Percentiles rank a stretch among this genome's conserved stretches.
Evolutionary conservation across 2,797 vertebrate genomes (phyloP).

Genomic region (Gallinago nigripennis): DNA sequence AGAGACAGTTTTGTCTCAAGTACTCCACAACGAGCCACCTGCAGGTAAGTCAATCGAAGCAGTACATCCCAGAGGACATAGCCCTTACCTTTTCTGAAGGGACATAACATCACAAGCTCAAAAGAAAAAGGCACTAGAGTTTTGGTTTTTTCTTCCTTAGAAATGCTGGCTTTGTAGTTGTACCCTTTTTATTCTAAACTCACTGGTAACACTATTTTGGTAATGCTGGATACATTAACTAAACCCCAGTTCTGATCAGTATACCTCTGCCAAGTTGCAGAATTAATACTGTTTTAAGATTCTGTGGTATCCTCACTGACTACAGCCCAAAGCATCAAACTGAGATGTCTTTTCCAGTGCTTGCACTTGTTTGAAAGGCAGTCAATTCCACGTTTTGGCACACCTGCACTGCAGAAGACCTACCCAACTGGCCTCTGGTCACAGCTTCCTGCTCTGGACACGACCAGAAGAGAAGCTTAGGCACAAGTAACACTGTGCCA

Average conservation of each 20-base stretch:
- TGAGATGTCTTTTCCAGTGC: background rate
- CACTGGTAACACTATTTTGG: conserved; percentile 4
- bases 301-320: background rate
- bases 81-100: conserved; percentile 28
- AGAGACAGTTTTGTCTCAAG: background rate
- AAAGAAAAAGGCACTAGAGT: conserved; percentile 74
- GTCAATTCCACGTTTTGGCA: background rate
- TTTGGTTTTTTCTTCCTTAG: conserved; percentile 31
- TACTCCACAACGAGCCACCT: background rate
- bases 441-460: background rate
- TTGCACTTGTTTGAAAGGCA: background rate
- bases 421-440: background rate
- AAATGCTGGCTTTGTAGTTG: conserved; percentile 60
- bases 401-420: background rate
- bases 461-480: rapidly evolving
- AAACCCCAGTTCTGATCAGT: background rate
- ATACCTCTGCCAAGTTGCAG: background rate
- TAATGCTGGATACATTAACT: background rate
- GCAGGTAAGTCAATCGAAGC: background rate
- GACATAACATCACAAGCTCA: conserved; percentile 13
- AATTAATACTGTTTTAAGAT: background rate
- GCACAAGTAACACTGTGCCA: background rate
- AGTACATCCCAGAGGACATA: background rate
- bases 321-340: background rate
- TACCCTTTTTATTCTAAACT: background rate